These are phyloP conservation scores for Dolomedes plantarius DNA, from an alignment of 2,888 invertebrate species.

Conservation along the genomic window DNA sequence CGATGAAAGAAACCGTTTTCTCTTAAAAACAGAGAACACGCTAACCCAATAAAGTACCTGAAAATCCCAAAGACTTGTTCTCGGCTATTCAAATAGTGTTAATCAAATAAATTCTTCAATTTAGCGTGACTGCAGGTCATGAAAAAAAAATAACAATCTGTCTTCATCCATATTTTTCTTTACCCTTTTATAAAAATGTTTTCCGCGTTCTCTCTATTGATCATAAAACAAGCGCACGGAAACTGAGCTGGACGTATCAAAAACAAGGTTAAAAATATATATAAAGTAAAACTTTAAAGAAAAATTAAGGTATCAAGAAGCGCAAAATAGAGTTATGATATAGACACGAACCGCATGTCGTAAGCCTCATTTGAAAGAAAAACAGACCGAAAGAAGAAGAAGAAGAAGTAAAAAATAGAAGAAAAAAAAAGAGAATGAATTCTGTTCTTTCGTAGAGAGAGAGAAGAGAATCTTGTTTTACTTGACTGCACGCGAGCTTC, in stretches of 20 bases:
- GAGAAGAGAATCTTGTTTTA: conserved; percentile 48
- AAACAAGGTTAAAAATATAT: background rate
- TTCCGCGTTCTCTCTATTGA: background rate
- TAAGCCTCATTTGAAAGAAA: conserved; percentile 20
- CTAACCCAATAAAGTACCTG: too few species aligned
- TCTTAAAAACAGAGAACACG: too few species aligned
- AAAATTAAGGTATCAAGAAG: conserved; percentile 32
- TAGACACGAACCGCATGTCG: conserved; percentile 18
- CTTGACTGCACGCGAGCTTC: conserved; percentile 64
- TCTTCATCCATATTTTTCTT: conserved; percentile 10
- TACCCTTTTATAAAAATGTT: background rate
- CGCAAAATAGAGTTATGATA: conserved; percentile 17
- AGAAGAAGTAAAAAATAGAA: background rate
- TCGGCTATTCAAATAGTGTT: too few species aligned
- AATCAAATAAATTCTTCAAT: too few species aligned
- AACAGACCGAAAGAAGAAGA: conserved; percentile 3
- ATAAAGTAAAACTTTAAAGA: background rate
- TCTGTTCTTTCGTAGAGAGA: background rate
- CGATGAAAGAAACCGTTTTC: too few species aligned
- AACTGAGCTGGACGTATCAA: background rate
- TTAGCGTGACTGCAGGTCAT: background rate
- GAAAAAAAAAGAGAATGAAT: background rate
- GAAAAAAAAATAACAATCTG: background rate
- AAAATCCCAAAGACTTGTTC: too few species aligned
- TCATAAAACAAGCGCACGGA: background rate